These are phyloP conservation scores for Cyprinodon tularosa DNA, from an alignment of 2,113 vertebrate genomes.

Conservation along the genomic window DNA sequence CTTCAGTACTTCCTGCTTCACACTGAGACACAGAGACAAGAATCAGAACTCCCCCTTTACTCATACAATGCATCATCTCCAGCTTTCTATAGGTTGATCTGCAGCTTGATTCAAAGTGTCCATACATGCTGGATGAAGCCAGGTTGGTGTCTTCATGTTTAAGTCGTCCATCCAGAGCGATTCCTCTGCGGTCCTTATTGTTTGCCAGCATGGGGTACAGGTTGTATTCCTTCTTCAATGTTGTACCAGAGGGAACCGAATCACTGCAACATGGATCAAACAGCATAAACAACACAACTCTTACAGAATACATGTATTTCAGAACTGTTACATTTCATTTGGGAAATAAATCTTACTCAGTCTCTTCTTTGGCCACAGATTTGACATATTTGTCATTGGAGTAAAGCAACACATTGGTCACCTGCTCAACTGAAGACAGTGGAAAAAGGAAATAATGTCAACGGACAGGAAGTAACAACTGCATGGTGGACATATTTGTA, in stretches of 20 bases:
- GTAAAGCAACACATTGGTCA: constrained; percentile 91
- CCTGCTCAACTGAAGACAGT: constrained; percentile 86
- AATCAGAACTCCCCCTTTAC: neutral
- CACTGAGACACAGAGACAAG: constrained; percentile 68
- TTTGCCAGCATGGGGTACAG: constrained; percentile 85
- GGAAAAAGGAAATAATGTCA: neutral
- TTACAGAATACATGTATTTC: neutral
- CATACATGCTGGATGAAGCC: constrained; percentile 91
- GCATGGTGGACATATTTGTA: neutral
- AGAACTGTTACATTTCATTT: neutral
- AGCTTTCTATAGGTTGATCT: neutral
- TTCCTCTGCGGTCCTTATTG: constrained; percentile 84
- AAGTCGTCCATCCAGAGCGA: constrained; percentile 91
- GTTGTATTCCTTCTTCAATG: constrained; percentile 82
- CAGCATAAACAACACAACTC: neutral
- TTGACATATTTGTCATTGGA: constrained; percentile 92
- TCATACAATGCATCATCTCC: neutral
- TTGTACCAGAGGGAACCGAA: constrained; percentile 81
- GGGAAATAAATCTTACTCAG: constrained; percentile 72
- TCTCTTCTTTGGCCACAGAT: constrained; percentile 87
- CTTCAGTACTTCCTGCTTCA: constrained; percentile 90
- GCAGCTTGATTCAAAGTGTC: neutral
- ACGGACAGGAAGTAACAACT: neutral
- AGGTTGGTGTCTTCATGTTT: constrained; percentile 94
- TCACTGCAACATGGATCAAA: constrained; percentile 75